phyloP scores from a whole-genome alignment of 2,888 invertebrate species.

The Himalopsyche kuldschensis region DNA sequence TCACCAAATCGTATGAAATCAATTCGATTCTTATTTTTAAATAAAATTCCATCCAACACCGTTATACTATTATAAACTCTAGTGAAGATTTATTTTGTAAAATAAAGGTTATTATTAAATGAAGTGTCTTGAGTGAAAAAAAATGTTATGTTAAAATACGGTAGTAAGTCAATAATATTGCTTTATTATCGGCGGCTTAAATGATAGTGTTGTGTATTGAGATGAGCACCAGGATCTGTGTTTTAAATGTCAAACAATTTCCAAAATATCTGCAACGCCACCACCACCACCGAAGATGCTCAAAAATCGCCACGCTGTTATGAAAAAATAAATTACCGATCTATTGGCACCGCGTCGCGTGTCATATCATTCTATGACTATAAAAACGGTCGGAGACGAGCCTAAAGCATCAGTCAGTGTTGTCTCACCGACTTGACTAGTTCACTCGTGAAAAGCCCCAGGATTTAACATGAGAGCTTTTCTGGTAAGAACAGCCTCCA shows the following conservation, averaged over 20 bases:
- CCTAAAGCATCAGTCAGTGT: slow-evolving; percentile 13
- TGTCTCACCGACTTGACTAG: neutral
- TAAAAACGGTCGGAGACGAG: neutral
- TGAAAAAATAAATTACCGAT: neutral
- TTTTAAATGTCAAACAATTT: neutral
- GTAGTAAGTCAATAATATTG: too few species aligned
- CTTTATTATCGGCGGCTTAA: too few species aligned
- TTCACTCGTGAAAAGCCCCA: neutral
- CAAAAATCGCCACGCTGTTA: neutral
- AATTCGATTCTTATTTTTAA: too few species aligned
- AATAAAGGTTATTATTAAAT: too few species aligned
- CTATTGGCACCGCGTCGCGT: neutral
- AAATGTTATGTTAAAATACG: too few species aligned
- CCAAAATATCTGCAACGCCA: neutral
- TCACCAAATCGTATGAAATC: too few species aligned
- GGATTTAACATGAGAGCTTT: slow-evolving; percentile 21
- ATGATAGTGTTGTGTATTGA: too few species aligned
- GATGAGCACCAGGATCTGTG: neutral
- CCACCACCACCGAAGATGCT: neutral
- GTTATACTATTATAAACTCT: too few species aligned
- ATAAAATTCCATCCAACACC: too few species aligned
- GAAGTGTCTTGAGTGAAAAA: too few species aligned
- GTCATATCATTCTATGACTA: neutral
- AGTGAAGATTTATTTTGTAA: too few species aligned
- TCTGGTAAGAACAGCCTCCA: slow-evolving; percentile 11